A percentile compares a stretch with the other conserved stretches of the same genome.
Conservation (phyloP, 2,113 vertebrate species). For the Psettodes erumei region DNA sequence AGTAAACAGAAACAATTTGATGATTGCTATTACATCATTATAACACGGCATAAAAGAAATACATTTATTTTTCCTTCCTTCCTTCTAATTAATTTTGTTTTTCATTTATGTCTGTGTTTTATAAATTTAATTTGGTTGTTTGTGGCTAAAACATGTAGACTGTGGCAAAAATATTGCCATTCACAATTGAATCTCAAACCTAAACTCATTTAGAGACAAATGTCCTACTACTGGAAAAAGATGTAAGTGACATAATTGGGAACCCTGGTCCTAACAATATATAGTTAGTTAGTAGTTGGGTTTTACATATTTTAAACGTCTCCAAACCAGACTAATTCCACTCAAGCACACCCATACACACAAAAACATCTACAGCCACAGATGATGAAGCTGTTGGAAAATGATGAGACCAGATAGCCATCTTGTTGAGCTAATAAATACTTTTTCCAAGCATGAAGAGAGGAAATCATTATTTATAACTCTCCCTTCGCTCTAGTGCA, state of each 20-base stretch:
- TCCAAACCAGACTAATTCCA: not conserved
- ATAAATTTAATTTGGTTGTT: no score
- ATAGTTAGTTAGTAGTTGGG: not conserved
- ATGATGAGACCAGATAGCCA: not conserved
- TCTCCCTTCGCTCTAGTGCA: not conserved
- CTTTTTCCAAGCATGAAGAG: not conserved
- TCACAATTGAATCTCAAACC: not conserved
- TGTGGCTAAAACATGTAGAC: no score
- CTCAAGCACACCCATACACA: not conserved
- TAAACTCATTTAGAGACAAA: not conserved
- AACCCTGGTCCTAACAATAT: not conserved
- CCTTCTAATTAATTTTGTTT: no score
- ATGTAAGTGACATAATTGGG: not conserved
- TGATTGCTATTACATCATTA: not conserved
- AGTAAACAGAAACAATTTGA: conserved; percentile 24
- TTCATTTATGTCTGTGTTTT: no score
- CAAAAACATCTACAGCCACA: not conserved
- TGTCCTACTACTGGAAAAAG: no score
- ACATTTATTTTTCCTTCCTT: no score
- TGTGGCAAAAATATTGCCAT: no score
- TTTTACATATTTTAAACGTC: no score
- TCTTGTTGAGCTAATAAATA: conserved; percentile 3
- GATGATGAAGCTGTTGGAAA: conserved; percentile 8
- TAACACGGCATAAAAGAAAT: not conserved
- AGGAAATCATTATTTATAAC: conserved; percentile 16